These are phyloP conservation scores for Tangara arthus DNA, from an alignment of 2,797 vertebrate species.

Conservation along the genomic window DNA sequence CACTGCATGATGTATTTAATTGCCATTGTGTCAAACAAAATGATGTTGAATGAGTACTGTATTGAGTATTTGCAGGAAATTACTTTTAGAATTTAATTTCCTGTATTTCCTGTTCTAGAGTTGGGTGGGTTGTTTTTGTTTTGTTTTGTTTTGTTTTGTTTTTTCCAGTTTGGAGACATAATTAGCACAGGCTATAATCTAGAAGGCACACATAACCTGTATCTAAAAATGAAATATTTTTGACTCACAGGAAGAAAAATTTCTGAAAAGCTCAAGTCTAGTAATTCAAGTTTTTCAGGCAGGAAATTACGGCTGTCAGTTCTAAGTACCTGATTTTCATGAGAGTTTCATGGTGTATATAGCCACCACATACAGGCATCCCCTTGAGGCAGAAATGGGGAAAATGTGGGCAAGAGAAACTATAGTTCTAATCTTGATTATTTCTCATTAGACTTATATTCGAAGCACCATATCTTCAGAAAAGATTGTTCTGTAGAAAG, in stretches of 20 bases:
- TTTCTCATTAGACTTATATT: background rate
- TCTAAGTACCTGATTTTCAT: background rate
- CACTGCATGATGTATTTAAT: constrained; percentile 53
- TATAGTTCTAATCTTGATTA: background rate
- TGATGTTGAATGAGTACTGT: constrained; percentile 44
- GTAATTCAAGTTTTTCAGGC: background rate
- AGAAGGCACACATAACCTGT: background rate
- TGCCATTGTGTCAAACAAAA: constrained; percentile 55
- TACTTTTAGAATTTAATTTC: constrained; percentile 44
- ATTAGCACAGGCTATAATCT: constrained; percentile 6
- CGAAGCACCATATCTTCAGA: background rate
- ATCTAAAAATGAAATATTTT: background rate
- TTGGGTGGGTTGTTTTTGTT: background rate
- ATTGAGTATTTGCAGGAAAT: constrained; percentile 46
- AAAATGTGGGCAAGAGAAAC: background rate
- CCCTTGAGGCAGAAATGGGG: background rate
- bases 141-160: background rate
- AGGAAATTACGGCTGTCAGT: background rate
- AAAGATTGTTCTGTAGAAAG: background rate
- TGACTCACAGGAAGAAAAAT: background rate
- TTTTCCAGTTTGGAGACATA: background rate
- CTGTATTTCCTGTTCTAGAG: background rate
- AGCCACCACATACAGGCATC: background rate
- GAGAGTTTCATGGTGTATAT: background rate
- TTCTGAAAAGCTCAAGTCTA: background rate